Evolutionary conservation across 2,797 vertebrate genomes (phyloP), one percentile per base, ranked within the genome.

Genomic region (Cynodonichthys magdalenae): DNA sequence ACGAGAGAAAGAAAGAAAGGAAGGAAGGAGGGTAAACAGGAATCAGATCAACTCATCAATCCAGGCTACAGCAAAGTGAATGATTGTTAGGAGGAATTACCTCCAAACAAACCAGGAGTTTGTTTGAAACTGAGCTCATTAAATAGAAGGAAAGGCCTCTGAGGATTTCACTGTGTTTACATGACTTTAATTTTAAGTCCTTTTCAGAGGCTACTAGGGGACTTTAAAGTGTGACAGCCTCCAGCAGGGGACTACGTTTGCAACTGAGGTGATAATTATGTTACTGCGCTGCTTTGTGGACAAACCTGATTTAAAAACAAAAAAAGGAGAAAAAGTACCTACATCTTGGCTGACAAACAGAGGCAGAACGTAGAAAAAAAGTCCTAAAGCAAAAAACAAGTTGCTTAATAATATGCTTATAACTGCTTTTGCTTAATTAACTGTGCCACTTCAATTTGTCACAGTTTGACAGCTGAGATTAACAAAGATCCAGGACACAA

Each of bases 91-190:
- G 54, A 61, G 63, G 71, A 54, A 74, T 15, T 46, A 53, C 7
- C 15, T 51, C 3, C 36, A 47, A 66, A 77, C 62, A 81, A 29
- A 55, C 14, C 28, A 1, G 6, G 34, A 24, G 29, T 59, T 71
- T 77, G 53, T 62, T 64, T 24, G 19, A 69, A 20, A 55, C 3
- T 2, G 1, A 8, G 24, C 63, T 81, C 24, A 55, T 83, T 67
- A 64, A 47, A 73, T 36, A 31, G 51, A 56, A 5, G 45, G 61
- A 73, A 66, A 29, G 17, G n/a, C 42, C 58, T 57, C 6, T 52
- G 47, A 65, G 60, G 42, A 19, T 53, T 50, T 71, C 69, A 41
- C 41, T 11, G 47, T 81, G 81, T 84, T 87, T 77, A 69, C 55
- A 66, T 1, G 15, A 63, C 56, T 77, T 55, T 75, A 66, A 80